Percentiles rank a stretch among this genome's conserved stretches.
Conservation (phyloP, 2,797 vertebrate species). For the Sebastes itinus region DNA sequence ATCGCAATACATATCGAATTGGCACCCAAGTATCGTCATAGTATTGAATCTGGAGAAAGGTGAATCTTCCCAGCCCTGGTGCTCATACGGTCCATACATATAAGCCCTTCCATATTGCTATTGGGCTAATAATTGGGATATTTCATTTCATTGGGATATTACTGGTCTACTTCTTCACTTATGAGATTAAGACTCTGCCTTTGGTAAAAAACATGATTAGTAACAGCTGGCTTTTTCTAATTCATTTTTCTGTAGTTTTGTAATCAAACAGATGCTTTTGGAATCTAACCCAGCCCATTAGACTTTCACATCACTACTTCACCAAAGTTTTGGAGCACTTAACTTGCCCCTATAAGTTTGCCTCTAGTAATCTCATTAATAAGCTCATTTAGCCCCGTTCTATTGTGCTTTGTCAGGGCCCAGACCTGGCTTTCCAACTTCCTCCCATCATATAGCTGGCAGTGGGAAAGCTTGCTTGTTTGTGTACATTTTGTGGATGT, state of each 20-base stretch:
- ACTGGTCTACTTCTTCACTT: not conserved
- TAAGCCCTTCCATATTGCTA: not conserved
- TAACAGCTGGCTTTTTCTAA: not conserved
- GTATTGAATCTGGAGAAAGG: no score
- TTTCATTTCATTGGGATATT: not conserved
- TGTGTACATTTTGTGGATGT: slow-evolving; percentile 55
- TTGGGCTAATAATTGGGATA: not conserved
- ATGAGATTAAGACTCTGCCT: not conserved
- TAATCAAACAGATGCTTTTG: not conserved
- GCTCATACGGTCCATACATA: no score
- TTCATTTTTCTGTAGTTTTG: not conserved
- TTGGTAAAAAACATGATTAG: not conserved
- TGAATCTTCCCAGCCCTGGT: no score
- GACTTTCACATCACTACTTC: not conserved
- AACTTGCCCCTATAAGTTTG: not conserved
- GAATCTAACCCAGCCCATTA: not conserved
- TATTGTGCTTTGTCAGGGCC: slow-evolving; percentile 49
- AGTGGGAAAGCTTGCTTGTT: slow-evolving; percentile 47
- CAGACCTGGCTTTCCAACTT: slow-evolving; percentile 46
- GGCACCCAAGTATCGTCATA: no score
- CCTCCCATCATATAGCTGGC: slow-evolving; percentile 57
- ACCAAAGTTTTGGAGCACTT: not conserved
- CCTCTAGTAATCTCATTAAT: slow-evolving; percentile 53
- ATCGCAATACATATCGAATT: no score
- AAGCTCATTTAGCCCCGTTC: slow-evolving; percentile 51